These are phyloP conservation scores for Heliangelus exortis DNA, from an alignment of 2,797 vertebrate species.

Conservation along the genomic window DNA sequence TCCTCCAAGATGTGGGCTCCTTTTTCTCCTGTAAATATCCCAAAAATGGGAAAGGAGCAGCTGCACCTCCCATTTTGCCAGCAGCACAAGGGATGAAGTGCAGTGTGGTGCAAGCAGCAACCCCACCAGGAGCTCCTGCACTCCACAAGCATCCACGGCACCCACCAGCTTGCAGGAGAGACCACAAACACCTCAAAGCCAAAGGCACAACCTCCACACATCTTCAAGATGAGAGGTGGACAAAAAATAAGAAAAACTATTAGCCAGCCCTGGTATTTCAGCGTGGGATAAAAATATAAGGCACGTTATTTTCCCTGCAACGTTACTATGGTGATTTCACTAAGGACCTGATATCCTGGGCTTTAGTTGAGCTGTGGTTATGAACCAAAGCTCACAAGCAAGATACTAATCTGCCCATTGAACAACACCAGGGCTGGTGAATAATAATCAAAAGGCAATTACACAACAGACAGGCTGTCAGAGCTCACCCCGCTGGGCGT, in stretches of 20 bases:
- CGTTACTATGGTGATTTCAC: constrained; percentile 33
- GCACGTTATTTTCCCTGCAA: not conserved
- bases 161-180: not conserved
- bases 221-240: not conserved
- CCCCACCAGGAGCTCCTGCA: fast-evolving
- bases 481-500: constrained; percentile 4
- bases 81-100: not conserved
- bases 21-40: not conserved
- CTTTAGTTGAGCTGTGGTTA: not conserved
- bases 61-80: no score
- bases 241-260: not conserved
- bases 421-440: constrained; percentile 6
- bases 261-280: not conserved
- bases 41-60: not conserved
- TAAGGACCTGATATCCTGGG: not conserved
- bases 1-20: not conserved
- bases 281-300: not conserved
- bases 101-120: fast-evolving
- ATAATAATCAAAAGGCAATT: constrained; percentile 24
- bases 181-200: not conserved
- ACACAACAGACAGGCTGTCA: not conserved
- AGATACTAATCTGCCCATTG: constrained; percentile 18
- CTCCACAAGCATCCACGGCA: fast-evolving
- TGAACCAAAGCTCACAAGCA: not conserved
- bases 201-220: not conserved